Percentiles rank a stretch among this genome's conserved stretches.
These are phyloP conservation scores for Tupaia tana DNA, from an alignment of 2,113 vertebrate genomes.

Conservation along the genomic window DNA sequence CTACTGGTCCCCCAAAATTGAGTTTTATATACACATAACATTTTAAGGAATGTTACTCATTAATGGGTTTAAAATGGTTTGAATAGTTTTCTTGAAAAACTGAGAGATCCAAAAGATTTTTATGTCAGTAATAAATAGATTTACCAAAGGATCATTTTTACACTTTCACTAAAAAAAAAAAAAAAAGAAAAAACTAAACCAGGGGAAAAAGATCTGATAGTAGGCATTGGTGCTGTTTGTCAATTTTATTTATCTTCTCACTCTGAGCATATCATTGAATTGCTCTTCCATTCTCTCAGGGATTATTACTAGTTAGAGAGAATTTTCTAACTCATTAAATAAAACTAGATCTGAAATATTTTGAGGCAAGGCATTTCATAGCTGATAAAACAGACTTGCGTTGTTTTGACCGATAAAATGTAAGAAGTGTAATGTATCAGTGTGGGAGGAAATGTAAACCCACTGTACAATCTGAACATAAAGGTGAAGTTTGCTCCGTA, in stretches of 20 bases:
- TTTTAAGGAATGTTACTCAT: background rate
- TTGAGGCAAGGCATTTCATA: too few relatives aligned
- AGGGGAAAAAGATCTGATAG: background rate
- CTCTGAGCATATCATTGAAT: background rate
- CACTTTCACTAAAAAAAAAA: background rate
- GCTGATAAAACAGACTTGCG: background rate
- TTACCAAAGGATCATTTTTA: background rate
- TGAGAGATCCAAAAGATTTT: constrained; percentile 1
- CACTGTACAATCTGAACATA: background rate
- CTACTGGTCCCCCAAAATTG: too few relatives aligned
- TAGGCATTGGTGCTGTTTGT: background rate
- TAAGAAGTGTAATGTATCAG: background rate
- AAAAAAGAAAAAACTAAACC: background rate
- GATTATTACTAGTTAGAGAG: too few relatives aligned
- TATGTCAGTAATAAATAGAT: background rate
- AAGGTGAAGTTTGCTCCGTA: background rate
- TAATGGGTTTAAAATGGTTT: background rate
- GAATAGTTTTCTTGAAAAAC: background rate
- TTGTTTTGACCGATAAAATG: background rate
- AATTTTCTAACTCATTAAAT: too few relatives aligned
- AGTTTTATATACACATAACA: background rate
- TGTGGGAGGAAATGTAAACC: background rate
- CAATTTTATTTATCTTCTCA: background rate
- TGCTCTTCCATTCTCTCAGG: background rate
- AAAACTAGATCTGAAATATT: too few relatives aligned